Conservation (phyloP, 2,797 vertebrate species). For the Acanthornis magna region DNA sequence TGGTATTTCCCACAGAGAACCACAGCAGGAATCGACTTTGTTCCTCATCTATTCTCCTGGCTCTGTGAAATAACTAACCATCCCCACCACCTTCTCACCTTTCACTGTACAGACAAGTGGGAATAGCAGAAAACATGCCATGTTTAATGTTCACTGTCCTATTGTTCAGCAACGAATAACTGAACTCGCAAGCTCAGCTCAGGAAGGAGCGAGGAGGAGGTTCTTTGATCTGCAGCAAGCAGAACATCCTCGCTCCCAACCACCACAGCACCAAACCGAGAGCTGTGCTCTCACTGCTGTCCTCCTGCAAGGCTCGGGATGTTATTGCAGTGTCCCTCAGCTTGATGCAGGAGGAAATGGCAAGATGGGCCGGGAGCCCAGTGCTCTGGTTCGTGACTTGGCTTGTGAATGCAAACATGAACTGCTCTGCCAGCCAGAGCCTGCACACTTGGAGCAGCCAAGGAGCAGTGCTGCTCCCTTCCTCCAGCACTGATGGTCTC, state of each 20-base stretch:
- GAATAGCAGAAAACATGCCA: neutral
- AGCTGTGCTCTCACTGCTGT: neutral
- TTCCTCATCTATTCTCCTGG: neutral
- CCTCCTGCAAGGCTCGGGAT: neutral
- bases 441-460: rapidly evolving
- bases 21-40: neutral
- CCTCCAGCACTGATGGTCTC: neutral
- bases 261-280: neutral
- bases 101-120: neutral
- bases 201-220: neutral
- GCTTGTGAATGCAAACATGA: rapidly evolving
- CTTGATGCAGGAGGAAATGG: neutral
- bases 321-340: neutral
- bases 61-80: neutral
- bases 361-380: neutral
- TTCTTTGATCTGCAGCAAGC: neutral
- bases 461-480: neutral
- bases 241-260: neutral
- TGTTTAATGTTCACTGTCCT: neutral
- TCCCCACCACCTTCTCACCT: neutral
- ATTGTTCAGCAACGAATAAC: neutral
- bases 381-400: neutral
- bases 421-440: neutral
- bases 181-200: neutral
- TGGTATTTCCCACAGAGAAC: neutral